Evolutionary conservation across 2,888 invertebrate genomes (phyloP).

Genomic region (Aleiodes testaceus): DNA sequence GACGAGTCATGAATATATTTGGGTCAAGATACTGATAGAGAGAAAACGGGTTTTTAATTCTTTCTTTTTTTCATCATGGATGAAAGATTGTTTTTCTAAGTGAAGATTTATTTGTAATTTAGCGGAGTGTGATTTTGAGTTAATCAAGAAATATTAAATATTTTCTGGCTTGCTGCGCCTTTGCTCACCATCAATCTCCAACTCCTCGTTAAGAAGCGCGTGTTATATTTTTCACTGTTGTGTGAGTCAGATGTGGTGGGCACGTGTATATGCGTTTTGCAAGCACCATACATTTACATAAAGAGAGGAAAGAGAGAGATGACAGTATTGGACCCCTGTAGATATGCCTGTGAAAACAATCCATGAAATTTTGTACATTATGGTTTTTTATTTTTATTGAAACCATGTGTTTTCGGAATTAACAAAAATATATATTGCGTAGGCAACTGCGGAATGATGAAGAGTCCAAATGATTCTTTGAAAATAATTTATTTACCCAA

Average conservation of each 20-base stretch:
- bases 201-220: constrained; percentile 70
- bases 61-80: neutral
- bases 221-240: constrained; percentile 60
- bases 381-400: constrained; percentile 48
- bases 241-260: constrained; percentile 46
- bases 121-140: neutral
- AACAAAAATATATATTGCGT: neutral
- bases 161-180: constrained; percentile 54
- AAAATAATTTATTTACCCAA: neutral
- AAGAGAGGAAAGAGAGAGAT: constrained; percentile 48
- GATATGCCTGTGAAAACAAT: constrained; percentile 61
- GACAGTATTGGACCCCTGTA: constrained; percentile 58
- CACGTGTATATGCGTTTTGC: constrained; percentile 48
- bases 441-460: too few relatives aligned
- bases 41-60: too few relatives aligned
- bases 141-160: constrained; percentile 9
- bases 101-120: neutral
- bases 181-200: constrained; percentile 69
- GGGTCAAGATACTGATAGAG: neutral
- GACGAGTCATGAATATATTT: constrained; percentile 29
- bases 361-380: constrained; percentile 32
- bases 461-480: neutral
- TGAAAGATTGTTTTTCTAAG: neutral
- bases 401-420: constrained; percentile 37
- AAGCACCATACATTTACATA: constrained; percentile 61